Base-by-base conservation (phyloP, 2,888 invertebrate genomes). In the Brassicogethes aeneus region DNA sequence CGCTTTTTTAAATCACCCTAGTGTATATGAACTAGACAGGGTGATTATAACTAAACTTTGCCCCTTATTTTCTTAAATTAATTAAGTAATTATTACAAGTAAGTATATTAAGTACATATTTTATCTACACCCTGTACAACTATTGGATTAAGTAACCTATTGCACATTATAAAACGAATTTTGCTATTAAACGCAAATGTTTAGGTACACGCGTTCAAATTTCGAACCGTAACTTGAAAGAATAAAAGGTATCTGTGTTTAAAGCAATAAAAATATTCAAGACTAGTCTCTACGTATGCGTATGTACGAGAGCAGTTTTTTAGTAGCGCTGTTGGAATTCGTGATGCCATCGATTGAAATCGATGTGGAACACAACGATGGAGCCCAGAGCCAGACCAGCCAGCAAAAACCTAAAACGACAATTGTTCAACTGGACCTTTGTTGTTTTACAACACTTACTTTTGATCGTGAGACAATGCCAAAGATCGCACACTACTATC, bases 331-430 rank as follows among this genome's bases (percentile, higher is more conserved):
- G 92, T 65, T 93, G 92, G 70, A 91, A 93, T 70, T 93, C 92
- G 68, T 93, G 92, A 70, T 93, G 93, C 93, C 93, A 93, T 64
- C 91, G 78, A 72, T 99, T 99, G 76, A 99, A 99, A 72, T 99
- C 97, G 68, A 99, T 95, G 75, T 99, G 96, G 75, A 97, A 97
- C 59, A 99, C 95, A 46, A 99, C 92, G 54, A 99, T 85, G 39
- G 97, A 95, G 39, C 99, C 99, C 54, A 96, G 92, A 42, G 95
- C 92, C 42, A 99, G 75, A 40, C 99, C 99, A 56, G 96, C 96
- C 61, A 99, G 74, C 54, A 99, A 77, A 75, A 95, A 97, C 69
- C 95, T 96, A 71, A n/a, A 71, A 70, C 53, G 50, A 48, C 13
- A 40, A 16, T 10, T 32, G 10, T 32, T 12, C 5, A 12, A 12